Evolutionary conservation across 2,113 vertebrate species (phyloP).

Genomic region (Lepisosteus osseus): DNA sequence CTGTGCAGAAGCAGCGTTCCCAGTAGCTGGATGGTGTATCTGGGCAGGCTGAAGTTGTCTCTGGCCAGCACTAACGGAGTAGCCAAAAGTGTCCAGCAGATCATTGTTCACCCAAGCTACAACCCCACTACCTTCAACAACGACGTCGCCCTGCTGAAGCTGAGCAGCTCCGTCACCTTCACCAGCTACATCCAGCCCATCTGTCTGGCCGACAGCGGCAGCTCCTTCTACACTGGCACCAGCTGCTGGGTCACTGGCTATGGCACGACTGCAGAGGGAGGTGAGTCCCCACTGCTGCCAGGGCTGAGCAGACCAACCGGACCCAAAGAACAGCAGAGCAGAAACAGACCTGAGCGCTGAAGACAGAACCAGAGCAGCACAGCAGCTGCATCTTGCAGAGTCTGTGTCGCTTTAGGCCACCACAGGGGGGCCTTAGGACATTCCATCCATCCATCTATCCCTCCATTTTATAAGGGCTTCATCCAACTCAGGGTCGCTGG

Average conservation of each 20-base stretch:
- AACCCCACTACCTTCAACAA: slow-evolving; percentile 35
- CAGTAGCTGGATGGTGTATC: too few relatives aligned
- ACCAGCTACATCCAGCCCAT: slow-evolving; percentile 46
- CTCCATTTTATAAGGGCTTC: too few relatives aligned
- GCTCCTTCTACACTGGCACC: slow-evolving; percentile 48
- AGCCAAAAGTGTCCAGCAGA: not conserved
- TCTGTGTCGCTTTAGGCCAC: too few relatives aligned
- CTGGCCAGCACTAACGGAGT: not conserved
- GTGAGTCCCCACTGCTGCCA: not conserved
- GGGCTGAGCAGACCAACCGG: too few relatives aligned
- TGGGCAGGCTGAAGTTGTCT: not conserved
- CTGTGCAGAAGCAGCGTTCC: too few relatives aligned
- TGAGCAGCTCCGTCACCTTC: slow-evolving; percentile 22
- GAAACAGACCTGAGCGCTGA: too few relatives aligned
- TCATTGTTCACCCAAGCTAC: slow-evolving; percentile 39
- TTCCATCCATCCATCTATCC: too few relatives aligned
- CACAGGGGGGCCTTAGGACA: too few relatives aligned
- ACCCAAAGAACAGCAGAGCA: too few relatives aligned
- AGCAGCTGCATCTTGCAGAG: too few relatives aligned
- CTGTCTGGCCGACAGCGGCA: slow-evolving; percentile 45
- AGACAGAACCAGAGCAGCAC: too few relatives aligned
- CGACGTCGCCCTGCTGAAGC: slow-evolving; percentile 50
- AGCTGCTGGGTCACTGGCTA: slow-evolving; percentile 59
- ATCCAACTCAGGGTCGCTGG: too few relatives aligned
- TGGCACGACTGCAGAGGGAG: slow-evolving; percentile 31